A percentile compares a stretch with the other conserved stretches of the same genome.
These are phyloP conservation scores for Aricia agestis DNA, from an alignment of 1,140 invertebrate genomes.

Conservation along the genomic window DNA sequence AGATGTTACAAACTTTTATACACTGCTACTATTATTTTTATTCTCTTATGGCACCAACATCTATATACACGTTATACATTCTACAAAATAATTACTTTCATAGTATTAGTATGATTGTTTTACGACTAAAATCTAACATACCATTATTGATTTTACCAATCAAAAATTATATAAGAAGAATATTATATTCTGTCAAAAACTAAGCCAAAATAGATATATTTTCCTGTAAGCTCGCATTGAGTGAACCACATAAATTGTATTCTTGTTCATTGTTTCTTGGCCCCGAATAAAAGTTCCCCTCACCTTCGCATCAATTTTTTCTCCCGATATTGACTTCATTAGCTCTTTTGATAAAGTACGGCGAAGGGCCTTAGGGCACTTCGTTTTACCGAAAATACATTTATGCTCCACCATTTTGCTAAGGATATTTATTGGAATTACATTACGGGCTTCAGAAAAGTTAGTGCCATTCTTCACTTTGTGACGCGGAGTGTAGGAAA, in stretches of 20 bases:
- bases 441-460: constrained; percentile 7
- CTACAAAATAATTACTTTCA: no score
- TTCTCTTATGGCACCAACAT: no score
- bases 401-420: constrained; percentile 19
- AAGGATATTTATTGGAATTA: constrained; percentile 14
- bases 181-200: not conserved
- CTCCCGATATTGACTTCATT: constrained; percentile 30
- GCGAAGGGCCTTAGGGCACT: constrained; percentile 19
- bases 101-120: no score
- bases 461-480: not conserved
- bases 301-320: constrained; percentile 26
- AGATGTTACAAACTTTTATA: no score
- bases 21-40: no score
- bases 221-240: not conserved
- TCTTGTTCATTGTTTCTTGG: constrained; percentile 23
- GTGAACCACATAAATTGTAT: constrained; percentile 19
- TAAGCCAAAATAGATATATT: not conserved
- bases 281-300: constrained; percentile 23
- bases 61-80: no score
- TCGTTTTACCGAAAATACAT: constrained; percentile 24
- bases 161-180: no score
- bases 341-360: constrained; percentile 28
- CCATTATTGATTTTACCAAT: no score
- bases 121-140: no score
- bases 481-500: not conserved